Evolutionary conservation across 2,113 vertebrate genomes (phyloP), one percentile per base, ranked within the genome.

Genomic region (Sphyrna mokarran): DNA sequence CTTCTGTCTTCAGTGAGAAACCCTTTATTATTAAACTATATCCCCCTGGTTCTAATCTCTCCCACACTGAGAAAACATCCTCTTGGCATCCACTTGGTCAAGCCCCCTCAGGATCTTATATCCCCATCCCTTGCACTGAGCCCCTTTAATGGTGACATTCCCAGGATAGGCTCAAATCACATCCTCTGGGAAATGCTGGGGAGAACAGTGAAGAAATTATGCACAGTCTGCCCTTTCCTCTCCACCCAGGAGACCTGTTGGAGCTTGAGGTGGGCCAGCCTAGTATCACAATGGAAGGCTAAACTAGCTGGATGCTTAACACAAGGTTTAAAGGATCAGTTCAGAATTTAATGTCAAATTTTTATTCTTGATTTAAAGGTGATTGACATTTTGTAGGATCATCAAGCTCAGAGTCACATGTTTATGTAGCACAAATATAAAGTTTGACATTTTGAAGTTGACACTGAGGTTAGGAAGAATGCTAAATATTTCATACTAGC

Each of bases 391-490:
- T 48, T 89, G 86, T 23, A 58, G 23, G 48, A 58, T 3, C 20
- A 48, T 37, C 33, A 80, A 80, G 13, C 33, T 40, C 37, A 18
- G 23, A 87, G 20, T 54, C 20, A 23, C 43, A 54, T 43, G 22
- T 43, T 87, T 48, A 23, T 54, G 85, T 54, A 43, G 54, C 85
- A 54, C 40, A 54, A 0, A 54, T 58, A 23, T 58, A 89, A 89
- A 89, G 86, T 89, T 3, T 58, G 86, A 89, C 86, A 89, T 89
- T 89, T 89, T 10, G 48, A 89, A 89, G 9, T 48, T 89, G 85
- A 43, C 43, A 89, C 48, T 29, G 48, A 48, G 86, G 86, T 58
- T 89, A 89, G 22, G 37, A 40, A 83, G 37, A 20, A 40, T 40
- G 80, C 37, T 83, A n/a, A 83, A 83, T 83, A 83, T 83, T 83